These are phyloP conservation scores for Uloborus diversus DNA, from an alignment of 1,140 invertebrate species.

Conservation along the genomic window DNA sequence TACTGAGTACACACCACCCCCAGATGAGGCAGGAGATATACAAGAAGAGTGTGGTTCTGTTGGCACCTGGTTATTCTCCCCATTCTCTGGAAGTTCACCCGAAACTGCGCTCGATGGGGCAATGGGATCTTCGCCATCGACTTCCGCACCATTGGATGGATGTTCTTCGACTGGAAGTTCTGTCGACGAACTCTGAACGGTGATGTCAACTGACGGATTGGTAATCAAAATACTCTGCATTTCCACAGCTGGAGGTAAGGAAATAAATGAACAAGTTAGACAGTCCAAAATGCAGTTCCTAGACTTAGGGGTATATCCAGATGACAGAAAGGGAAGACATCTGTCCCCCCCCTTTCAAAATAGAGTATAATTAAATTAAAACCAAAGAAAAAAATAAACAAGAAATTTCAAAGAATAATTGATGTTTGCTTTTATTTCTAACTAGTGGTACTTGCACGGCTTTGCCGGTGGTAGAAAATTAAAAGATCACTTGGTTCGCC, in stretches of 20 bases:
- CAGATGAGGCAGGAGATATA: constrained; percentile 81
- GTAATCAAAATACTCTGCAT: constrained; percentile 65
- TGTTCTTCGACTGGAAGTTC: not conserved
- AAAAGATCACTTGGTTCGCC: no score
- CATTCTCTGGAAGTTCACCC: not conserved
- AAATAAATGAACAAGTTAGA: not conserved
- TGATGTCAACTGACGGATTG: constrained; percentile 67
- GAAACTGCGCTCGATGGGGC: constrained; percentile 62
- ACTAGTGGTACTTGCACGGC: no score
- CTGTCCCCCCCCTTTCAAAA: no score
- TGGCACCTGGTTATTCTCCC: constrained; percentile 63
- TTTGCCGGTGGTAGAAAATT: no score
- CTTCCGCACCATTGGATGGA: not conserved
- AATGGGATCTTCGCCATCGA: no score
- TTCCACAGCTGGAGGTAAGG: constrained; percentile 30
- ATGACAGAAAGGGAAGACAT: no score
- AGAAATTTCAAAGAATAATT: no score
- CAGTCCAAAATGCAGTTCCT: no score
- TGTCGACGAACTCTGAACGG: not conserved
- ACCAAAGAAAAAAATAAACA: no score
- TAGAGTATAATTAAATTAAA: no score
- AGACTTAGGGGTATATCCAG: no score
- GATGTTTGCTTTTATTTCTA: no score
- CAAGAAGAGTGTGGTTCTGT: constrained; percentile 71
- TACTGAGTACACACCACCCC: constrained; percentile 87